Conservation (phyloP, 2,888 invertebrate species). For the Entomobrya multifasciata region DNA sequence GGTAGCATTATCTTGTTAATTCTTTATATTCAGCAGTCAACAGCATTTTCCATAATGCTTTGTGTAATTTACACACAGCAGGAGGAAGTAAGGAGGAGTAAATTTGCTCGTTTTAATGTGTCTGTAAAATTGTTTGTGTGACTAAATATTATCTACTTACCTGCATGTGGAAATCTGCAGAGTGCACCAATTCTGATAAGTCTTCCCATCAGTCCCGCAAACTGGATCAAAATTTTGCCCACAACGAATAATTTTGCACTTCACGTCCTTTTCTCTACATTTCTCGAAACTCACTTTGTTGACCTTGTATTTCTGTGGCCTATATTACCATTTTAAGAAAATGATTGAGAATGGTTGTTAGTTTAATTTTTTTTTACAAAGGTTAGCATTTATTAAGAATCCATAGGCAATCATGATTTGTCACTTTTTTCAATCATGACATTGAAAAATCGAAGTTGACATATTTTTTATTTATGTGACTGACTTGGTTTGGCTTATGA, state of each 20-base stretch:
- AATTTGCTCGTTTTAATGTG: too few species aligned
- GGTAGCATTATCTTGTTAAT: constrained; percentile 59
- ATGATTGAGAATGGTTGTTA: not conserved
- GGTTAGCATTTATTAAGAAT: too few species aligned
- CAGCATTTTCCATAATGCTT: constrained; percentile 33
- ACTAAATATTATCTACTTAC: constrained; percentile 83
- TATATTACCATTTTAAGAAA: constrained; percentile 72
- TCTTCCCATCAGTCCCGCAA: constrained; percentile 94
- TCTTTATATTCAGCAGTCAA: constrained; percentile 62
- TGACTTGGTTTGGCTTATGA: too few species aligned
- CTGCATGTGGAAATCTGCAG: constrained; percentile 92
- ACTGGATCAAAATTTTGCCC: constrained; percentile 84
- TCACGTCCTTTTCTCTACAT: constrained; percentile 87
- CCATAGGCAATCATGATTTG: too few species aligned
- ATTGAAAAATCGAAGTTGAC: too few species aligned
- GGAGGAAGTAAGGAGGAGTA: not conserved
- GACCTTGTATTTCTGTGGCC: constrained; percentile 79
- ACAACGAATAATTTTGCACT: constrained; percentile 87
- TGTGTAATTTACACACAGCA: constrained; percentile 62
- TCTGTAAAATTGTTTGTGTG: too few species aligned
- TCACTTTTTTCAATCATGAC: not conserved
- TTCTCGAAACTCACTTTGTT: constrained; percentile 89
- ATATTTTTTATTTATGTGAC: too few species aligned
- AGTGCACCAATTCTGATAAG: constrained; percentile 91
- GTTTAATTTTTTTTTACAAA: not conserved